Evolutionary conservation across 2,888 invertebrate species (phyloP).

Genomic region (Acrobasis repandana): DNA sequence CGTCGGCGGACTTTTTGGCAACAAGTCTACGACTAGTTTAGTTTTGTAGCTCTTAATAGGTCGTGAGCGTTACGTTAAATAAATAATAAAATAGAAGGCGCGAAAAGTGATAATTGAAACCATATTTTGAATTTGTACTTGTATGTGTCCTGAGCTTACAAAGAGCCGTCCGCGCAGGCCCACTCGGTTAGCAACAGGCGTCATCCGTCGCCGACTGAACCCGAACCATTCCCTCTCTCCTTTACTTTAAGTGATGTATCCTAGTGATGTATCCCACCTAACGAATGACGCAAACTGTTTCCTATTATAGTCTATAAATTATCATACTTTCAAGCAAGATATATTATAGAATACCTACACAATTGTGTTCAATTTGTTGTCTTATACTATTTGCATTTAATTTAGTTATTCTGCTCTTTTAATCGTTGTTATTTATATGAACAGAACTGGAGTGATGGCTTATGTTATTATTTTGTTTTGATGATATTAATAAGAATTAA

Average conservation of each 20-base stretch:
- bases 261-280: slow-evolving; percentile 68
- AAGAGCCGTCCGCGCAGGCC: too few relatives aligned
- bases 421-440: slow-evolving; percentile 47
- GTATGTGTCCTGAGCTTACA: too few relatives aligned
- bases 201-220: slow-evolving; percentile 44
- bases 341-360: slow-evolving; percentile 44
- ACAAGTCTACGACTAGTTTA: too few relatives aligned
- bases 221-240: slow-evolving; percentile 56
- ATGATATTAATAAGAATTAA: slow-evolving; percentile 53
- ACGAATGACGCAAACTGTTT: slow-evolving; percentile 49
- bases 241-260: slow-evolving; percentile 44
- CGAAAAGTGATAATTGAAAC: too few relatives aligned
- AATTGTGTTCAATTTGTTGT: slow-evolving; percentile 58
- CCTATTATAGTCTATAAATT: slow-evolving; percentile 41
- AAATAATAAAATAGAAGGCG: too few relatives aligned
- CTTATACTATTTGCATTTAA: slow-evolving; percentile 57
- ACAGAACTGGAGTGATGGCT: slow-evolving; percentile 46
- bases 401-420: slow-evolving; percentile 43
- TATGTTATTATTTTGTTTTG: slow-evolving; percentile 47
- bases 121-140: too few relatives aligned
- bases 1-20: too few relatives aligned
- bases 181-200: slow-evolving; percentile 3
- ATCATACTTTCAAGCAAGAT: slow-evolving; percentile 44
- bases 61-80: too few relatives aligned
- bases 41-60: too few relatives aligned